phyloP scores from a whole-genome alignment of 2,888 invertebrate species.

The Drosophila quasianomalipes region DNA sequence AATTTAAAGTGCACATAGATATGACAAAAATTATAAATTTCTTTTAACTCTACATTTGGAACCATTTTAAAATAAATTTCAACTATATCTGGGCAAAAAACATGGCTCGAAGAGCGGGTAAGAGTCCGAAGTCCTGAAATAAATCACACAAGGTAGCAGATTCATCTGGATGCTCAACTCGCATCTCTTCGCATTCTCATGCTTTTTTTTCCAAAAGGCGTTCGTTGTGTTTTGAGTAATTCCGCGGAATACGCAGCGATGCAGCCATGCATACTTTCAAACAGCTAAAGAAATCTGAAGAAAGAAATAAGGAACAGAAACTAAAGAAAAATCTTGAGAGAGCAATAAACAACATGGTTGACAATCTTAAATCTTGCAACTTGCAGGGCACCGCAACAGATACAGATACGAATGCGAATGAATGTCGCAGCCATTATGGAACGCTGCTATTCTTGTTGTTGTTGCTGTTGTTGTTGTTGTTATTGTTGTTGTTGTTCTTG shows the following conservation, averaged over 20 bases:
- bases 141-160: conserved; percentile 58
- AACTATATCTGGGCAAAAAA: not conserved
- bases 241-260: conserved; percentile 61
- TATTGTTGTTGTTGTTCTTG: conserved; percentile 33
- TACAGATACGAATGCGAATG: conserved; percentile 75
- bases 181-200: conserved; percentile 45
- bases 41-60: not conserved
- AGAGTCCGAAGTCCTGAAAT: conserved; percentile 37
- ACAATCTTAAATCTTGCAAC: conserved; percentile 81
- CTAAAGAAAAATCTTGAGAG: conserved; percentile 78
- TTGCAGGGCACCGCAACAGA: conserved; percentile 64
- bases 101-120: not conserved
- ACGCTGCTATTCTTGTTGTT: conserved; percentile 29
- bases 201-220: conserved; percentile 44
- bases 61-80: not conserved
- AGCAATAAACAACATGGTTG: conserved; percentile 82
- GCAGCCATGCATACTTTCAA: conserved; percentile 31
- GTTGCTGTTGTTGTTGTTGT: conserved; percentile 28
- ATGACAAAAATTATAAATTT: not conserved
- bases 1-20: not conserved
- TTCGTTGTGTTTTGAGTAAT: conserved; percentile 69
- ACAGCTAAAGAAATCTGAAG: conserved; percentile 29
- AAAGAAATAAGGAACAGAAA: conserved; percentile 35
- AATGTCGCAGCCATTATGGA: conserved; percentile 82
- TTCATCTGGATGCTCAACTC: conserved; percentile 43